phyloP scores from a whole-genome alignment of 1,140 invertebrate species.

The Drosophila lowei region DNA sequence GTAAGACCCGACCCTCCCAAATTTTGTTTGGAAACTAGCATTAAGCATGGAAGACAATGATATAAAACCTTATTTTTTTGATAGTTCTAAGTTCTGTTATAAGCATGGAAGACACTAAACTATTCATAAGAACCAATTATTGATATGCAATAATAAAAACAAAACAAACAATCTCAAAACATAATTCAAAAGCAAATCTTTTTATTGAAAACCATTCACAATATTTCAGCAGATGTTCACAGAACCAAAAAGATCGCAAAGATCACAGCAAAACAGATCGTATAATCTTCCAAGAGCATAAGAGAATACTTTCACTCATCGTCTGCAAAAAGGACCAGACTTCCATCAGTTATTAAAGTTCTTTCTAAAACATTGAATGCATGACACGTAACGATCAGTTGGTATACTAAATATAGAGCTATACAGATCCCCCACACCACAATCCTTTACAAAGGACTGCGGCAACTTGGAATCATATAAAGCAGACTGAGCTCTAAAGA shows the following conservation, averaged over 20 bases:
- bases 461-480: too few relatives aligned
- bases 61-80: slow-evolving; percentile 74
- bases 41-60: slow-evolving; percentile 80
- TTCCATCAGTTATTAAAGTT: too few relatives aligned
- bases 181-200: slow-evolving; percentile 30
- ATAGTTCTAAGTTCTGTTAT: slow-evolving; percentile 69
- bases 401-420: too few relatives aligned
- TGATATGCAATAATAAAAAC: slow-evolving; percentile 61
- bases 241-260: neutral
- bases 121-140: slow-evolving; percentile 59
- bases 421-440: too few relatives aligned
- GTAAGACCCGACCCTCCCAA: neutral
- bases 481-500: too few relatives aligned
- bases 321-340: too few relatives aligned
- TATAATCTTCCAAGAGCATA: too few relatives aligned
- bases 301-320: too few relatives aligned
- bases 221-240: neutral
- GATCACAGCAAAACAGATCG: neutral
- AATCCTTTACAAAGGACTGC: too few relatives aligned
- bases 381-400: too few relatives aligned
- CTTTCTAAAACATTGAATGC: too few relatives aligned
- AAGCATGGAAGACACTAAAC: slow-evolving; percentile 82
- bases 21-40: slow-evolving; percentile 52
- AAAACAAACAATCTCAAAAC: slow-evolving; percentile 34
- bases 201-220: slow-evolving; percentile 3